A percentile compares a stretch with the other conserved stretches of the same genome.
These are phyloP conservation scores for Timandra comae DNA, from an alignment of 2,888 invertebrate species.

Conservation along the genomic window DNA sequence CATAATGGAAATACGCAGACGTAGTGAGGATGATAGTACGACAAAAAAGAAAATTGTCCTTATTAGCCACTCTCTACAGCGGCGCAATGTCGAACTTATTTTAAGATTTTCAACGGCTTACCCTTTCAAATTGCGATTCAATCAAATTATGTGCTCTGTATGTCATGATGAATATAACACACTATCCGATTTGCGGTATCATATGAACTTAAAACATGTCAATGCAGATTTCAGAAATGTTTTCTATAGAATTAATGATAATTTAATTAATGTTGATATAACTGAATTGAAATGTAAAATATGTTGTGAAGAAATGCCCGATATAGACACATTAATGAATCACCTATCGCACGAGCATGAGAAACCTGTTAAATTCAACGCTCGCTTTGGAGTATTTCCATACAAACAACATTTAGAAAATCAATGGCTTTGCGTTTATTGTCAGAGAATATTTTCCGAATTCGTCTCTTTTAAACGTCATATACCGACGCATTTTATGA, in stretches of 20 bases:
- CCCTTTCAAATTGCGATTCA: slow-evolving; percentile 64
- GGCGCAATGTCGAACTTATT: slow-evolving; percentile 65
- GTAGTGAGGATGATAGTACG: slow-evolving; percentile 49
- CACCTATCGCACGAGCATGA: slow-evolving; percentile 55
- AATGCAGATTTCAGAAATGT: slow-evolving; percentile 58
- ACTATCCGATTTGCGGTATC: slow-evolving; percentile 45
- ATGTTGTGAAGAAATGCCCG: slow-evolving; percentile 43
- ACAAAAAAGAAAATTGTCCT: slow-evolving; percentile 68
- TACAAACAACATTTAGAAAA: slow-evolving; percentile 50
- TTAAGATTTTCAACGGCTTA: slow-evolving; percentile 59
- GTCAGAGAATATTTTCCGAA: slow-evolving; percentile 44
- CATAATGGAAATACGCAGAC: slow-evolving; percentile 62
- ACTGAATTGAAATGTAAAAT: slow-evolving; percentile 60
- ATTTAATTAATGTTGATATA: slow-evolving; percentile 63
- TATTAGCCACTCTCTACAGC: slow-evolving; percentile 63
- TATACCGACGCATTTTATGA: slow-evolving; percentile 60
- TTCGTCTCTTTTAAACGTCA: slow-evolving; percentile 61
- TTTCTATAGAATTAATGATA: slow-evolving; percentile 62
- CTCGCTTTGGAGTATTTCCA: slow-evolving; percentile 59
- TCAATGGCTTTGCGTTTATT: slow-evolving; percentile 57
- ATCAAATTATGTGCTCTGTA: slow-evolving; percentile 61
- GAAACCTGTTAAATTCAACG: slow-evolving; percentile 57
- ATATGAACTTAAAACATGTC: slow-evolving; percentile 52
- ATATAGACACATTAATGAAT: slow-evolving; percentile 54
- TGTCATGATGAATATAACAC: slow-evolving; percentile 57